Evolutionary conservation across 2,113 vertebrate genomes (phyloP).

Genomic region (Illadopsis cleaveri): DNA sequence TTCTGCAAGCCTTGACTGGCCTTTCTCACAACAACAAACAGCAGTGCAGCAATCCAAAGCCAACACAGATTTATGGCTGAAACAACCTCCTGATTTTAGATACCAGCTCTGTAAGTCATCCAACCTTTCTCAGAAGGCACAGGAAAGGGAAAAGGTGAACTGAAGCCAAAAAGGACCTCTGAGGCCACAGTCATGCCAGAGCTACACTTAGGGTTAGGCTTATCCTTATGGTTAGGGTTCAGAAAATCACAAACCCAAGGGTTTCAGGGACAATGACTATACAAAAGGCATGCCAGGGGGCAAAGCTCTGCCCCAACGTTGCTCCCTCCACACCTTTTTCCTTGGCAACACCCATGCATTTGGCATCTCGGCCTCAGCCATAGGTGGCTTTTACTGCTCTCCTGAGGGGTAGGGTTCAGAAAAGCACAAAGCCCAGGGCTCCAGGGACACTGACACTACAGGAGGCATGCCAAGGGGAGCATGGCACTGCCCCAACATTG

Average conservation of each 20-base stretch:
- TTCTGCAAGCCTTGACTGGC: conserved; percentile 20
- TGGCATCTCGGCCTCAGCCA: neutral
- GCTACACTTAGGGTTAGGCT: neutral
- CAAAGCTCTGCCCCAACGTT: neutral
- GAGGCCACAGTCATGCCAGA: neutral
- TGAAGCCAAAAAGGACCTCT: neutral
- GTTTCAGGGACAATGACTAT: neutral
- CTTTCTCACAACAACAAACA: conserved; percentile 11
- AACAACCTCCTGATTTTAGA: conserved; percentile 72
- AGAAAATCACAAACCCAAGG: neutral
- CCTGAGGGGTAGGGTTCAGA: neutral
- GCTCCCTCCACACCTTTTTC: neutral
- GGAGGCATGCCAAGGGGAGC: neutral
- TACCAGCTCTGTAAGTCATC: conserved; percentile 43
- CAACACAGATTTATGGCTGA: conserved; percentile 26
- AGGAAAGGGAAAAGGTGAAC: neutral
- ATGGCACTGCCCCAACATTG: neutral
- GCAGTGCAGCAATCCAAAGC: neutral
- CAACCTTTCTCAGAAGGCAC: neutral
- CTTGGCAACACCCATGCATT: neutral
- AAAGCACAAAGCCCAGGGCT: neutral
- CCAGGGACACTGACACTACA: neutral
- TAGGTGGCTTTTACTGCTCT: neutral
- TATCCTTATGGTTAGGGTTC: neutral
- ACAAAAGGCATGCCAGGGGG: neutral